phyloP scores from a whole-genome alignment of 2,797 vertebrate species.

The Todus mexicanus region DNA sequence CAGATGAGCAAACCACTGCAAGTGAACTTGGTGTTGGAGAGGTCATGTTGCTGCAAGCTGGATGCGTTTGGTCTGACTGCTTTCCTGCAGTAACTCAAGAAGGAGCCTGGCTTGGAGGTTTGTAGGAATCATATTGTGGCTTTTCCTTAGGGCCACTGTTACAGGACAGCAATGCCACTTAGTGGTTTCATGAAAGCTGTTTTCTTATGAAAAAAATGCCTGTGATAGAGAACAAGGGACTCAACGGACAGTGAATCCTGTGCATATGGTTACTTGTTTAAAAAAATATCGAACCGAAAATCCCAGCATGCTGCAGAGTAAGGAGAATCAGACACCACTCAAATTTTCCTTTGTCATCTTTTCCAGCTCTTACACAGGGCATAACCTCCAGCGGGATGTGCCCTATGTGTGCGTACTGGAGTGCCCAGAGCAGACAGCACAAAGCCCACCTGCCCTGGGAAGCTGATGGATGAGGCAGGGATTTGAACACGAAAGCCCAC shows the following conservation, averaged over 20 bases:
- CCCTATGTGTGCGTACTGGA: not conserved
- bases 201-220: not conserved
- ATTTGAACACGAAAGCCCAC: not conserved
- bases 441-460: accelerated
- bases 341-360: not conserved
- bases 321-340: not conserved
- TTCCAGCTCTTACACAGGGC: not conserved
- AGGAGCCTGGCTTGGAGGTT: not conserved
- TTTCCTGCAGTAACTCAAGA: not conserved
- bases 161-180: constrained; percentile 29
- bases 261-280: not conserved
- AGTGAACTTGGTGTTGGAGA: not conserved
- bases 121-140: not conserved
- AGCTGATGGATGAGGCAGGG: not conserved
- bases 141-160: not conserved
- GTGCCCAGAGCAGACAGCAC: not conserved
- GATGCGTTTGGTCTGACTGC: not conserved
- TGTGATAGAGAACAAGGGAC: not conserved
- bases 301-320: not conserved
- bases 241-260: not conserved
- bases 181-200: not conserved
- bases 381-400: not conserved
- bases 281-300: not conserved
- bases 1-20: not conserved
- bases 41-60: not conserved